These are phyloP conservation scores for Megalopta genalis DNA, from an alignment of 1,140 invertebrate species.

Conservation along the genomic window DNA sequence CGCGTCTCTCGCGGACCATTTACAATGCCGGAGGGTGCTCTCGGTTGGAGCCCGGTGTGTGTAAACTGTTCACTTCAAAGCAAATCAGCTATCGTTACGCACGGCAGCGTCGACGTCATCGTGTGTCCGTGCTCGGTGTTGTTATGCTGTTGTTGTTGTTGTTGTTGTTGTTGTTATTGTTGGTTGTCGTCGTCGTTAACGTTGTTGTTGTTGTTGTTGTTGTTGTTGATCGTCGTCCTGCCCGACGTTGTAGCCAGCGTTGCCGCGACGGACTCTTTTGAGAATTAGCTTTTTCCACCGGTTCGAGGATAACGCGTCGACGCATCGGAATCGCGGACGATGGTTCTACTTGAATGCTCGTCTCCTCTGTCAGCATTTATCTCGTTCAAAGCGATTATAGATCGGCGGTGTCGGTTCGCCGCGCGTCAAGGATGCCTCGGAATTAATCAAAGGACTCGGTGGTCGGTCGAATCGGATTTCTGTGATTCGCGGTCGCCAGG, in stretches of 20 bases:
- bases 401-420: not conserved
- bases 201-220: slow-evolving; percentile 13
- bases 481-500: no score
- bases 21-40: slow-evolving; percentile 43
- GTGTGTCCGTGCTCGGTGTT: slow-evolving; percentile 33
- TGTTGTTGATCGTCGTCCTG: slow-evolving; percentile 14
- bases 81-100: slow-evolving; percentile 58
- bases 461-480: no score
- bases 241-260: slow-evolving; percentile 16
- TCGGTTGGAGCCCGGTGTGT: slow-evolving; percentile 29
- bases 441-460: no score
- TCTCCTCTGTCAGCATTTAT: slow-evolving; percentile 27
- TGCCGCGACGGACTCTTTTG: slow-evolving; percentile 45
- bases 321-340: slow-evolving; percentile 13
- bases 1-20: slow-evolving; percentile 31
- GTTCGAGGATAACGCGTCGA: slow-evolving; percentile 9
- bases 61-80: slow-evolving; percentile 65
- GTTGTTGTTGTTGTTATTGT: slow-evolving; percentile 15
- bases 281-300: slow-evolving; percentile 45
- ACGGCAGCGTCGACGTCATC: slow-evolving; percentile 56
- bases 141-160: slow-evolving; percentile 11
- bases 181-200: slow-evolving; percentile 15
- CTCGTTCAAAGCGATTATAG: slow-evolving; percentile 3
- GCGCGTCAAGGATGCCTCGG: not conserved
- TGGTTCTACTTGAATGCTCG: slow-evolving; percentile 12